Conservation (phyloP, 2,888 invertebrate species). For the Metalampra italica region DNA sequence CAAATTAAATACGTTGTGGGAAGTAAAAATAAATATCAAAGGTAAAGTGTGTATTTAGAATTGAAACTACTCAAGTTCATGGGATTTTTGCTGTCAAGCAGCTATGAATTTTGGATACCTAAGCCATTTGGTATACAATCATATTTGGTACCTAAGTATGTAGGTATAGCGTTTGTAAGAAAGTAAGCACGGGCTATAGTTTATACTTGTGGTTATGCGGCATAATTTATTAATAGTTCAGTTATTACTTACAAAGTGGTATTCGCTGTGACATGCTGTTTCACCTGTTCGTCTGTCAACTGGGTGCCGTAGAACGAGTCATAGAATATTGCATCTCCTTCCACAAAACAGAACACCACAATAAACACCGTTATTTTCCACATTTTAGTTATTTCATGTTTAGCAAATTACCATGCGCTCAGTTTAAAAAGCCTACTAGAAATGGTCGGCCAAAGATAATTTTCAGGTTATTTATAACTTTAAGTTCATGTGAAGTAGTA, state of each 20-base stretch:
- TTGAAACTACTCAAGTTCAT: too few relatives aligned
- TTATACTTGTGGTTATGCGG: too few relatives aligned
- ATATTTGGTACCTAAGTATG: too few relatives aligned
- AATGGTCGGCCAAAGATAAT: neutral
- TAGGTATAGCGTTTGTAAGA: too few relatives aligned
- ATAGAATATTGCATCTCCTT: conserved; percentile 22
- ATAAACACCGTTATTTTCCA: conserved; percentile 17
- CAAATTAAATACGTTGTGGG: too few relatives aligned
- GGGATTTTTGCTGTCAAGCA: too few relatives aligned
- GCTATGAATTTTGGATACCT: too few relatives aligned
- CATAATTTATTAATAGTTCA: too few relatives aligned
- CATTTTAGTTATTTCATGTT: neutral
- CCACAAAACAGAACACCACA: conserved; percentile 16
- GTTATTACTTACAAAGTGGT: conserved; percentile 45
- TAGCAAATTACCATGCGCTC: neutral
- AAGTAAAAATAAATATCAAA: too few relatives aligned
- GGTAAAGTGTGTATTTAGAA: too few relatives aligned
- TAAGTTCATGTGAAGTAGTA: neutral
- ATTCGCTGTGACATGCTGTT: conserved; percentile 36
- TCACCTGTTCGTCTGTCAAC: conserved; percentile 37
- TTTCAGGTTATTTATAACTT: neutral
- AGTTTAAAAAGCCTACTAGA: neutral
- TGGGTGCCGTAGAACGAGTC: conserved; percentile 39
- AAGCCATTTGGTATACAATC: too few relatives aligned
- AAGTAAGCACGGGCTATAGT: too few relatives aligned